Evolutionary conservation across 2,797 vertebrate species (phyloP).

Genomic region (Lepus oiostolus): DNA sequence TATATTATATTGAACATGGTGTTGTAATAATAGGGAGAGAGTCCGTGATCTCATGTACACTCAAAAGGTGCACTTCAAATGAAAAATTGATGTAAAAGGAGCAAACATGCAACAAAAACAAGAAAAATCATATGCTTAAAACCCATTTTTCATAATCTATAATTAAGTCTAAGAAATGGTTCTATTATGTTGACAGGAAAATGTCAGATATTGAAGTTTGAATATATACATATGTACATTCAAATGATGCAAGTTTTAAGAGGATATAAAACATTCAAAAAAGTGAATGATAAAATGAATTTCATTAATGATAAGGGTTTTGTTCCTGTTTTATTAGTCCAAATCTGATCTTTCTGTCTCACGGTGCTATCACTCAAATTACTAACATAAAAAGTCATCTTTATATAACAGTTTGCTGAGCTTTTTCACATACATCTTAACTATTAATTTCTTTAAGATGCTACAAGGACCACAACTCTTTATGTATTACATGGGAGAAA

Average conservation of each 20-base stretch:
- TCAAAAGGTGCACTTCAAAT: background rate
- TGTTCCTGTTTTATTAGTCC: background rate
- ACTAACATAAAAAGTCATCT: background rate
- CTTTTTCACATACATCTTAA: background rate
- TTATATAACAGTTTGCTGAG: background rate
- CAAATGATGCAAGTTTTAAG: background rate
- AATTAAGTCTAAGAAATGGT: background rate
- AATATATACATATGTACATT: background rate
- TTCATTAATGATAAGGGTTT: background rate
- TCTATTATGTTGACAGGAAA: accelerated
- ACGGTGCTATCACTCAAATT: background rate
- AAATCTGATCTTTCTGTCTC: background rate
- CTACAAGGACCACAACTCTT: background rate
- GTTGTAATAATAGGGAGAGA: accelerated
- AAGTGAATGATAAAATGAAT: background rate
- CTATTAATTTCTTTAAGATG: background rate
- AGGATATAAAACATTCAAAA: background rate
- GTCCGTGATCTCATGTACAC: background rate
- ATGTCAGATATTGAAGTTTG: background rate
- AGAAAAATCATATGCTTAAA: background rate
- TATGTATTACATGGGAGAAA: background rate
- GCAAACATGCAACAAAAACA: background rate
- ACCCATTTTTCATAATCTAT: background rate
- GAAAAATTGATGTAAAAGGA: background rate
- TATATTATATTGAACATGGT: background rate